phyloP scores from a whole-genome alignment of 2,113 vertebrate species.

The Nymphicus hollandicus region DNA sequence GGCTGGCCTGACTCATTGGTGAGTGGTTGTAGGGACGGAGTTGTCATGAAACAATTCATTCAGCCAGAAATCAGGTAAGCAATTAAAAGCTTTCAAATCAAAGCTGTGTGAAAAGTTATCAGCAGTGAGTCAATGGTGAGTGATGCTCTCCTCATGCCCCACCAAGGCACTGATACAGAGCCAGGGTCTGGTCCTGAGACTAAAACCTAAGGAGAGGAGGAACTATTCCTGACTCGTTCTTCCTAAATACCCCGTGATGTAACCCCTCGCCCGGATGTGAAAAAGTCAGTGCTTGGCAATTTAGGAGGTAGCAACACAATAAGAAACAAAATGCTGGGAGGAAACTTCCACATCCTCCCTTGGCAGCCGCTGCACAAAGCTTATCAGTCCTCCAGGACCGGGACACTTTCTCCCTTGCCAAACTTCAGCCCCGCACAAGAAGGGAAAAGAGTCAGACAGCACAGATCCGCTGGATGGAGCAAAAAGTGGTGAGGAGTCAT shows the following conservation, averaged over 20 bases:
- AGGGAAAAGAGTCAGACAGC: slow-evolving; percentile 29
- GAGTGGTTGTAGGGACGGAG: neutral
- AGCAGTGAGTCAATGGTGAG: neutral
- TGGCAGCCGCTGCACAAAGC: neutral
- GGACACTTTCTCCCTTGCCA: slow-evolving; percentile 59
- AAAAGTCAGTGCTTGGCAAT: slow-evolving; percentile 38
- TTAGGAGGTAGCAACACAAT: slow-evolving; percentile 21
- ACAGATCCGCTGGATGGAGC: neutral
- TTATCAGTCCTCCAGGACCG: neutral
- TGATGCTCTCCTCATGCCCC: neutral
- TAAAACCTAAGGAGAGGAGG: neutral
- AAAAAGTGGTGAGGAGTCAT: neutral
- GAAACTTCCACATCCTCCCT: slow-evolving; percentile 70
- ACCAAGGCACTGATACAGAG: neutral
- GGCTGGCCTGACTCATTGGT: neutral
- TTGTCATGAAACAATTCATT: neutral
- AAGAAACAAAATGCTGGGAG: slow-evolving; percentile 59
- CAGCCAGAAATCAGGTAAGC: neutral
- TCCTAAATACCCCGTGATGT: slow-evolving; percentile 55
- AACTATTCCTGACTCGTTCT: slow-evolving; percentile 28
- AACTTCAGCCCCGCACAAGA: neutral
- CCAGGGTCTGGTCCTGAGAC: neutral
- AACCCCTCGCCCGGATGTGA: slow-evolving; percentile 58
- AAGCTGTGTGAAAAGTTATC: neutral
- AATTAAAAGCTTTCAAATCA: slow-evolving; percentile 8